Evolutionary conservation across 1,140 invertebrate species (phyloP).

Genomic region (Teleogryllus occipitalis): DNA sequence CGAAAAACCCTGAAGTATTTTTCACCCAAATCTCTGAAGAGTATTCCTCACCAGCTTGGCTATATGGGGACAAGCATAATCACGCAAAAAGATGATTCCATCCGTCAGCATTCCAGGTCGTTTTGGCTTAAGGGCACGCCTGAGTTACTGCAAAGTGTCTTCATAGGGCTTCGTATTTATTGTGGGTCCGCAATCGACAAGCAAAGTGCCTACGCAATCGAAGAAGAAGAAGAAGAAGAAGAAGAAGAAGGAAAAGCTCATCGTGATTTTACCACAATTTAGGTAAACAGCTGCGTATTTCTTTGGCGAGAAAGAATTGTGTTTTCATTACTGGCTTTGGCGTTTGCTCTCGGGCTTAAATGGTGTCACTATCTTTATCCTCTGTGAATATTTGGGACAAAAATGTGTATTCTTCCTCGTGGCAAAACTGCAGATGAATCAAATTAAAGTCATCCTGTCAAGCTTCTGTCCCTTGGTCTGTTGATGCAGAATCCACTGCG

Average conservation of each 20-base stretch:
- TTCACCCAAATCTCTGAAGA: background rate
- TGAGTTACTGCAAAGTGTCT: background rate
- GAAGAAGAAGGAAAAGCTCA: background rate
- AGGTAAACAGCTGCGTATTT: no score
- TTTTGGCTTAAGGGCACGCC: background rate
- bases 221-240: background rate
- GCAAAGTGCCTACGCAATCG: background rate
- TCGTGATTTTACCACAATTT: background rate
- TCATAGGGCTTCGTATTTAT: background rate
- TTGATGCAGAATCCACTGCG: no score
- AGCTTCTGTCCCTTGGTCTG: no score
- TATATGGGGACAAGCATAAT: background rate
- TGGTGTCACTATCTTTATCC: no score
- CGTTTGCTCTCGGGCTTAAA: no score
- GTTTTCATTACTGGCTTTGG: no score
- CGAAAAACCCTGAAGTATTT: background rate
- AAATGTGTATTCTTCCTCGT: no score
- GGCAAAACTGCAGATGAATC: no score
- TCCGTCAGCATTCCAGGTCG: conserved; percentile 6
- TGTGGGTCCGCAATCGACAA: background rate
- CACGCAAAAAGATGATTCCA: background rate
- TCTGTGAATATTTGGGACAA: no score
- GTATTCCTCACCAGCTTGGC: background rate
- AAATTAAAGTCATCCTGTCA: no score
- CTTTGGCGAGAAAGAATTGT: no score